Evolutionary conservation across 2,113 vertebrate genomes (phyloP), one percentile per base, ranked within the genome.

Genomic region (Colistium nudipinnis): DNA sequence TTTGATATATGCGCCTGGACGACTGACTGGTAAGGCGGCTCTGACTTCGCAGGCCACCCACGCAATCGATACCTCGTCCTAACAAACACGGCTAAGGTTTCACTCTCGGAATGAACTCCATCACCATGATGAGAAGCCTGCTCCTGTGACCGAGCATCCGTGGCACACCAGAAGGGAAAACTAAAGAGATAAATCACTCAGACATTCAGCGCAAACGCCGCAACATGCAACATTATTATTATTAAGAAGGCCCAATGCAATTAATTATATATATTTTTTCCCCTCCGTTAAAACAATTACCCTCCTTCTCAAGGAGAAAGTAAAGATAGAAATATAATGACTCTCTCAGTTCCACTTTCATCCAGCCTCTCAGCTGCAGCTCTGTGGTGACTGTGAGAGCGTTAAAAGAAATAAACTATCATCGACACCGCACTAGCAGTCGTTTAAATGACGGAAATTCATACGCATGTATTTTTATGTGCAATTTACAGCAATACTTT

Each of bases 11-110:
- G 57, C 30, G 71, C 56, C 56, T 68, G 59, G 83, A 85, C 10
- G 68, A 78, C 85, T 87, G 81, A 84, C 81, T 77, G 64, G 63
- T 62, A 39, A 4, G 17, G 31, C 88, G 70, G 76, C 81, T 52
- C 9, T 57, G 54, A 66, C 60, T 67, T 60, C 48, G 48, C 43
- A n/a, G 30, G 28, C 69, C 70, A 66, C 80, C 78, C 45, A 56
- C 82, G 55, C 80, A 55, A 88, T 87, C 82, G 45, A 87, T 88
- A 83, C 33, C 24, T 39, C 63, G 8, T 10, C 52, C 28, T 24
- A 25, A 16, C 17, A 74, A 74, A 81, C 67, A 65, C 24, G 57
- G 70, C 73, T 27, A 45, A 39, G 62, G 65, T 63, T 84, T 78
- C 78, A 56, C 81, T 81, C 53, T 31, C 12, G 11, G 38, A 74